These are phyloP conservation scores for Entomyzon cyanotis DNA, from an alignment of 2,113 vertebrate genomes.

Conservation along the genomic window DNA sequence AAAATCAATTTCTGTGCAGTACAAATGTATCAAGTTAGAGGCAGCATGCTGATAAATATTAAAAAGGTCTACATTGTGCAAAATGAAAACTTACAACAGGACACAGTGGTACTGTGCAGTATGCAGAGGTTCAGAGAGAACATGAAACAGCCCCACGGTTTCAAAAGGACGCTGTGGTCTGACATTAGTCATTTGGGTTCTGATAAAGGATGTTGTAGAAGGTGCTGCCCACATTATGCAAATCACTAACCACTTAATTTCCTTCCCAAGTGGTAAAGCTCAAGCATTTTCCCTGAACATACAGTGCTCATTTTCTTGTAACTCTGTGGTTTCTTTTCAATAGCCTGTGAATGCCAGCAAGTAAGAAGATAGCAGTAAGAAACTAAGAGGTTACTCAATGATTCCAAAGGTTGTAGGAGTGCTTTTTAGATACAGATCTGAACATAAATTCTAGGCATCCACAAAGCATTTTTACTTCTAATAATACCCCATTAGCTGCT, in stretches of 20 bases:
- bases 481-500: slow-evolving; percentile 19
- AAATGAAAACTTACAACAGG: slow-evolving; percentile 64
- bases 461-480: slow-evolving; percentile 58
- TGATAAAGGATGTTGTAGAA: slow-evolving; percentile 50
- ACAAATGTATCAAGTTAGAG: slow-evolving; percentile 69
- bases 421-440: slow-evolving; percentile 39
- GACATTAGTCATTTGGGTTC: slow-evolving; percentile 60
- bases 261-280: slow-evolving; percentile 40
- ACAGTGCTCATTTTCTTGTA: slow-evolving; percentile 56
- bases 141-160: slow-evolving; percentile 11
- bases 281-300: slow-evolving; percentile 38
- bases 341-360: not conserved
- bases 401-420: slow-evolving; percentile 47
- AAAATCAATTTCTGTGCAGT: slow-evolving; percentile 84
- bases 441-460: slow-evolving; percentile 44
- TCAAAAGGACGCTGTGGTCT: slow-evolving; percentile 49
- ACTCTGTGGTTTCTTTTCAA: slow-evolving; percentile 41
- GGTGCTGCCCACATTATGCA: slow-evolving; percentile 26
- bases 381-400: slow-evolving; percentile 43
- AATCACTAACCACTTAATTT: slow-evolving; percentile 63
- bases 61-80: slow-evolving; percentile 77
- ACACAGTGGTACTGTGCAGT: not conserved
- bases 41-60: slow-evolving; percentile 81
- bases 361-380: slow-evolving; percentile 31
- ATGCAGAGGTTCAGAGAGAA: slow-evolving; percentile 18